phyloP scores from a whole-genome alignment of 2,888 invertebrate species.

The Latrodectus hesperus region DNA sequence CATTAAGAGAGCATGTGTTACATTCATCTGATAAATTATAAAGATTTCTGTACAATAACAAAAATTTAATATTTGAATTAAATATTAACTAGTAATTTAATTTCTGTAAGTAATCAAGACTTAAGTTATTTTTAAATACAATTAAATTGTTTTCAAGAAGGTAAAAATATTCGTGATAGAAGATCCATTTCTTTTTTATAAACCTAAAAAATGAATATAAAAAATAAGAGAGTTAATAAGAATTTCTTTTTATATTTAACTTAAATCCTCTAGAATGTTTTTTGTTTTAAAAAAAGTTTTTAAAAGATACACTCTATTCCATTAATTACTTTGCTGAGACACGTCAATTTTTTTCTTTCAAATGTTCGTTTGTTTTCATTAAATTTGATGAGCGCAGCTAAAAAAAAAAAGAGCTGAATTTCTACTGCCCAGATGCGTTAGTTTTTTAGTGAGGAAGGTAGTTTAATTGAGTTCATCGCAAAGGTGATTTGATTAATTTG shows the following conservation, averaged over 20 bases:
- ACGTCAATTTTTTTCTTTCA: slow-evolving; percentile 9
- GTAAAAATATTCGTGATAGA: not conserved
- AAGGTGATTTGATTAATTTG: slow-evolving; percentile 43
- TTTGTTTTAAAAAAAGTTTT: slow-evolving; percentile 3
- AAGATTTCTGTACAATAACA: too few species aligned
- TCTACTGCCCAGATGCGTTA: slow-evolving; percentile 30
- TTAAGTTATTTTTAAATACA: not conserved
- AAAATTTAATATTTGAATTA: too few species aligned
- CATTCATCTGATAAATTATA: too few species aligned
- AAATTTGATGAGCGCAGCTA: slow-evolving; percentile 11
- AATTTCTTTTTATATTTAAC: slow-evolving; percentile 20
- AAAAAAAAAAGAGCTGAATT: slow-evolving; percentile 8
- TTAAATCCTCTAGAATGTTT: slow-evolving; percentile 18
- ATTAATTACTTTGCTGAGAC: slow-evolving; percentile 47
- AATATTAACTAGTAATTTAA: too few species aligned
- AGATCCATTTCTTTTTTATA: not conserved
- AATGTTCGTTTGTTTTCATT: slow-evolving; percentile 47
- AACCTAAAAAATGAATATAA: not conserved
- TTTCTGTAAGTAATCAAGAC: too few species aligned
- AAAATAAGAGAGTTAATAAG: slow-evolving; percentile 34
- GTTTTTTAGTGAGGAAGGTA: slow-evolving; percentile 34
- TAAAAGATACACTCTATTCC: slow-evolving; percentile 19
- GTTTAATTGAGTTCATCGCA: slow-evolving; percentile 38
- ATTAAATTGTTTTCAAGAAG: not conserved
- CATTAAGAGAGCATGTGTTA: too few species aligned